A percentile compares a stretch with the other conserved stretches of the same genome.
Evolutionary conservation across 2,888 invertebrate genomes (phyloP).

Genomic region (Dermolepida albohirtum): DNA sequence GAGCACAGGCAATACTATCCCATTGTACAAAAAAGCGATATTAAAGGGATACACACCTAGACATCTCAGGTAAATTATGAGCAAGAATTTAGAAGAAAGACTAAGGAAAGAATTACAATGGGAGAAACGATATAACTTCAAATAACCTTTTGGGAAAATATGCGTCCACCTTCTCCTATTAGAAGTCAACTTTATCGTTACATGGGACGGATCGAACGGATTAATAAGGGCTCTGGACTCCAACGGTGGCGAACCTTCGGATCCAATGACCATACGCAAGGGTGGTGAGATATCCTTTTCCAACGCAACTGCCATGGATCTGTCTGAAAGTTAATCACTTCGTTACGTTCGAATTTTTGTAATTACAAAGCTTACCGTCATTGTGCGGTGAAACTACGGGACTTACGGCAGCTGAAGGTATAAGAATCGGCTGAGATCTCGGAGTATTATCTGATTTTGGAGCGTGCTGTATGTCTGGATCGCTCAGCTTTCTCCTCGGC

Average conservation of each 20-base stretch:
- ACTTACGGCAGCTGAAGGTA: conserved; percentile 61
- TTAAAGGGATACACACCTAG: no score
- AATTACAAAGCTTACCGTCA: conserved; percentile 54
- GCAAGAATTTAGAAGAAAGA: no score
- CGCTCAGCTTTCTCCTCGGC: conserved; percentile 85
- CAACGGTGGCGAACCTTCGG: conserved; percentile 71
- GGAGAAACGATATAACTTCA: no score
- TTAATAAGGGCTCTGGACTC: conserved; percentile 92
- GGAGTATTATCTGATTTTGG: conserved; percentile 41
- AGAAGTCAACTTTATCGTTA: conserved; percentile 95
- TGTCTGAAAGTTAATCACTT: conserved; percentile 17
- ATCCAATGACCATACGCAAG: conserved; percentile 69
- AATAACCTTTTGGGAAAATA: conserved; percentile 90
- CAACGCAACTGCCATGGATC: conserved; percentile 50
- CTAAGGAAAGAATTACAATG: no score
- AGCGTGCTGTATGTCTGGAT: conserved; percentile 85
- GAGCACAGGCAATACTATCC: no score
- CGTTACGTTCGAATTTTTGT: background rate
- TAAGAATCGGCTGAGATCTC: conserved; percentile 62
- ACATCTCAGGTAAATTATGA: no score
- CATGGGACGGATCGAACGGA: conserved; percentile 98
- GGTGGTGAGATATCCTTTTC: conserved; percentile 69
- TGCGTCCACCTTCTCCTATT: conserved; percentile 98
- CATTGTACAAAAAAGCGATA: no score
- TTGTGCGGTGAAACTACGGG: conserved; percentile 59